Evolutionary conservation across 2,888 invertebrate species (phyloP).

Genomic region (Drosophila phalerata): DNA sequence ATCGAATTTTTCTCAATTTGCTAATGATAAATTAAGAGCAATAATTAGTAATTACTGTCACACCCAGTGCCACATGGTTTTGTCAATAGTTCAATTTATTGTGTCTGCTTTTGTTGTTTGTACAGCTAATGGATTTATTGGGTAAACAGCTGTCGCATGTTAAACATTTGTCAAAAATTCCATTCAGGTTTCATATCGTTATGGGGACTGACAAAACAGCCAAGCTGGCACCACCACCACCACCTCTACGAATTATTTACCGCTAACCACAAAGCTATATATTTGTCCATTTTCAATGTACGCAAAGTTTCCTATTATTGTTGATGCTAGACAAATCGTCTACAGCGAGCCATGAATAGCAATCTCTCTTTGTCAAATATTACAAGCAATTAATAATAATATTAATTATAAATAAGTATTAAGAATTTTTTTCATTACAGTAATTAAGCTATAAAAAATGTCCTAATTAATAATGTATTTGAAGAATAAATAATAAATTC

Average conservation of each 20-base stretch:
- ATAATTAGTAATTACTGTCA: constrained; percentile 72
- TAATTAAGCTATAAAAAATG: no score
- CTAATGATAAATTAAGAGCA: constrained; percentile 66
- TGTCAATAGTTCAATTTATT: constrained; percentile 62
- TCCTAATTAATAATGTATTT: no score
- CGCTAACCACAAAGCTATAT: constrained; percentile 14
- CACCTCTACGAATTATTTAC: constrained; percentile 10
- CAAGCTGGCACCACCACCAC: constrained; percentile 48
- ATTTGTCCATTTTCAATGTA: constrained; percentile 30
- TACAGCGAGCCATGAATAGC: background rate
- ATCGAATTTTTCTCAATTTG: constrained; percentile 30
- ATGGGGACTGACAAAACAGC: constrained; percentile 35
- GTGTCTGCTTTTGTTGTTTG: constrained; percentile 59
- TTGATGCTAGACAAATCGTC: constrained; percentile 41
- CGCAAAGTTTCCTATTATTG: constrained; percentile 14
- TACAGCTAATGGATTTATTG: constrained; percentile 79
- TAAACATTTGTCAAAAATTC: constrained; percentile 76
- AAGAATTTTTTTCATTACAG: no score
- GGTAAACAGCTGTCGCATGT: constrained; percentile 78
- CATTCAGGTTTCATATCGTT: constrained; percentile 61
- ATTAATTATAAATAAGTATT: no score
- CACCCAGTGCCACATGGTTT: constrained; percentile 68
- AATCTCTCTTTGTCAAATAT: constrained; percentile 8
- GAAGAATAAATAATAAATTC: no score
- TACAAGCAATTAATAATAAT: background rate